phyloP scores from a whole-genome alignment of 2,888 invertebrate species.

The Pristionchus entomophagus region DNA sequence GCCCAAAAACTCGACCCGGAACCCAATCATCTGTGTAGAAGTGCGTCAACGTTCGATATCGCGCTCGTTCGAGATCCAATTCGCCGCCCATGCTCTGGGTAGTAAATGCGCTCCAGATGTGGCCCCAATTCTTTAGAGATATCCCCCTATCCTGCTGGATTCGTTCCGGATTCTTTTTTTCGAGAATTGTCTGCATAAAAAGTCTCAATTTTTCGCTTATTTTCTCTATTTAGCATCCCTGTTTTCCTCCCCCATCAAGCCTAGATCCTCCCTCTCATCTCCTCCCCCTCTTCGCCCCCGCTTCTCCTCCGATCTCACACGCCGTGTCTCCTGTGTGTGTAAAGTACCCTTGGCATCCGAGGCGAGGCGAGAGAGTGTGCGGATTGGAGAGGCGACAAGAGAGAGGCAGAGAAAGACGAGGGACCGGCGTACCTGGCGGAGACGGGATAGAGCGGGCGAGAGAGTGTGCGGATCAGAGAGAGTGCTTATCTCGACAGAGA shows the following conservation, averaged over 20 bases:
- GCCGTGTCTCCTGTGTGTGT: slow-evolving; percentile 28
- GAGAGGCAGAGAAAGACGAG: not conserved
- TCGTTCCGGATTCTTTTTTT: no score
- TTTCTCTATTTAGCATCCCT: not conserved
- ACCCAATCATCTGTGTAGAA: not conserved
- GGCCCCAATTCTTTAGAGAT: not conserved
- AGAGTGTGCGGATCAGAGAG: not conserved
- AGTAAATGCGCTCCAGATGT: not conserved
- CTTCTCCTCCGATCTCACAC: slow-evolving; percentile 19
- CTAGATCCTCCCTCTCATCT: not conserved
- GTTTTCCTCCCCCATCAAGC: not conserved
- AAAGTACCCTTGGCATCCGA: slow-evolving; percentile 27
- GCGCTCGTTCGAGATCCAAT: not conserved
- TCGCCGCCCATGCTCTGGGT: not conserved
- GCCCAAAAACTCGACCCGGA: not conserved
- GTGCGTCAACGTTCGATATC: not conserved
- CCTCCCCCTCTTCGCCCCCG: slow-evolving; percentile 30
- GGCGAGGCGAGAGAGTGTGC: not conserved
- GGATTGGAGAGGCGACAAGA: not conserved
- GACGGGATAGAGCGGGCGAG: slow-evolving; percentile 35
- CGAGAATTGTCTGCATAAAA: not conserved
- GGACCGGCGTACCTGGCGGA: slow-evolving; percentile 22
- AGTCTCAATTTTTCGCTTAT: not conserved
- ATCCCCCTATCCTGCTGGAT: not conserved
- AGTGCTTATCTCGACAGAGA: not conserved